A percentile compares a stretch with the other conserved stretches of the same genome.
These are phyloP conservation scores for Acropora yongei DNA, from an alignment of 64 coral and sea anemone species.

Conservation along the genomic window DNA sequence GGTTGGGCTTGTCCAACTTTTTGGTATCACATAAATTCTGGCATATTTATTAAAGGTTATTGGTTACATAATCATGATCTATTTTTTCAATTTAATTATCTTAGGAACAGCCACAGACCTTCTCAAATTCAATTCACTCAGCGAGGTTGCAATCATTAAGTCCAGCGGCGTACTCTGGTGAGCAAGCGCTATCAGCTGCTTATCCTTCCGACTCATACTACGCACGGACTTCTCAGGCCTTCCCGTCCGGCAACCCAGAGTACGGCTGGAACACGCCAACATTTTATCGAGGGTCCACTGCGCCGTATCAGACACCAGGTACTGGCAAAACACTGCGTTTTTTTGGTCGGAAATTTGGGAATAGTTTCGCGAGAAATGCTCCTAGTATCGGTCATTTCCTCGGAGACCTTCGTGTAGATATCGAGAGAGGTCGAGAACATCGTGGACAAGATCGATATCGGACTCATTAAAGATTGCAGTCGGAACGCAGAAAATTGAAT, in stretches of 20 bases:
- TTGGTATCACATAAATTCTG: too few species aligned
- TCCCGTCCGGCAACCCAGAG: conserved; percentile 1
- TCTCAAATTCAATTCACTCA: background rate
- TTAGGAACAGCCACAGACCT: conserved; percentile 6
- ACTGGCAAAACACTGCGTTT: background rate
- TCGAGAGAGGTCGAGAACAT: too few species aligned
- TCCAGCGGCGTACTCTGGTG: background rate
- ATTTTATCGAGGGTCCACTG: background rate
- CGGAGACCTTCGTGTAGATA: too few species aligned
- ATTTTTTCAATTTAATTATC: background rate
- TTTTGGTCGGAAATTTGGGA: background rate
- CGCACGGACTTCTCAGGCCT: background rate
- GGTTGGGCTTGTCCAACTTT: too few species aligned
- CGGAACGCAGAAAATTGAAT: too few species aligned
- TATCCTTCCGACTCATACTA: background rate
- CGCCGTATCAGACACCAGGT: conserved; percentile 30
- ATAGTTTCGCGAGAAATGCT: background rate
- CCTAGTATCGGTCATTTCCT: too few species aligned
- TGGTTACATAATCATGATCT: background rate
- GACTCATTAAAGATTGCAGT: too few species aligned
- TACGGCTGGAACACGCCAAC: background rate
- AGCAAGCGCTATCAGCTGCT: conserved; percentile 4
- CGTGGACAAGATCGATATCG: too few species aligned
- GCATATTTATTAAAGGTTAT: too few species aligned
- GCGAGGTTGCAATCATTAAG: background rate